Evolutionary conservation across 2,113 vertebrate genomes (phyloP).

Genomic region (Taurulus bubalis): DNA sequence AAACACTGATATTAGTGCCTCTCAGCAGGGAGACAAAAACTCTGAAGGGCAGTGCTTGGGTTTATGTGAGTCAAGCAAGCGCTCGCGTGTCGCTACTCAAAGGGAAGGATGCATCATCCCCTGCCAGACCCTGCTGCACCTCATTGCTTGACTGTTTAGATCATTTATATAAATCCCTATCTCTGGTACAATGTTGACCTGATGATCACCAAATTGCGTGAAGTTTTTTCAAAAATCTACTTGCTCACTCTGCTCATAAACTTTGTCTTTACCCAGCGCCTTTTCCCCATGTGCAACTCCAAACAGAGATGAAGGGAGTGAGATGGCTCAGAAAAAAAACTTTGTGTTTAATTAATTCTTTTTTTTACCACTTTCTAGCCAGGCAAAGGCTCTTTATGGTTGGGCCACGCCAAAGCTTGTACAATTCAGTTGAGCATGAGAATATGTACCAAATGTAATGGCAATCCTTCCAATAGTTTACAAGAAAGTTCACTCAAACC

Average conservation of each 20-base stretch:
- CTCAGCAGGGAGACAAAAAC: constrained; percentile 56
- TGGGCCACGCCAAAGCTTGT: background rate
- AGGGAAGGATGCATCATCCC: constrained; percentile 16
- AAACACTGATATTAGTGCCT: constrained; percentile 69
- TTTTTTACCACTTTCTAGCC: background rate
- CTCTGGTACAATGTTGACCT: background rate
- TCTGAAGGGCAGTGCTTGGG: constrained; percentile 58
- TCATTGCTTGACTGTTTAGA: background rate
- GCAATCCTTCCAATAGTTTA: background rate
- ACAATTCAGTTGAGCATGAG: background rate
- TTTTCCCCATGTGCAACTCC: background rate
- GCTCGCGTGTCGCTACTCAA: constrained; percentile 5
- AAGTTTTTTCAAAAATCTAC: background rate
- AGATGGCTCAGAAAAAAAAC: too few species aligned
- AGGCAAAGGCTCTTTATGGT: background rate
- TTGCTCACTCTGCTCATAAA: background rate
- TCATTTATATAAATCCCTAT: too few species aligned
- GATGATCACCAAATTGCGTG: background rate
- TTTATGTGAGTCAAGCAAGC: constrained; percentile 35
- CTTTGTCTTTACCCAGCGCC: background rate
- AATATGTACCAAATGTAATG: background rate
- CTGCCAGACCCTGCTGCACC: background rate
- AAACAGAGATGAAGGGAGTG: background rate
- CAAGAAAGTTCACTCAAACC: background rate
- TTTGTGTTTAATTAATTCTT: too few species aligned